A percentile compares a stretch with the other conserved stretches of the same genome.
Conservation (phyloP, 2,888 invertebrate species). For the Spilosoma lubricipeda region DNA sequence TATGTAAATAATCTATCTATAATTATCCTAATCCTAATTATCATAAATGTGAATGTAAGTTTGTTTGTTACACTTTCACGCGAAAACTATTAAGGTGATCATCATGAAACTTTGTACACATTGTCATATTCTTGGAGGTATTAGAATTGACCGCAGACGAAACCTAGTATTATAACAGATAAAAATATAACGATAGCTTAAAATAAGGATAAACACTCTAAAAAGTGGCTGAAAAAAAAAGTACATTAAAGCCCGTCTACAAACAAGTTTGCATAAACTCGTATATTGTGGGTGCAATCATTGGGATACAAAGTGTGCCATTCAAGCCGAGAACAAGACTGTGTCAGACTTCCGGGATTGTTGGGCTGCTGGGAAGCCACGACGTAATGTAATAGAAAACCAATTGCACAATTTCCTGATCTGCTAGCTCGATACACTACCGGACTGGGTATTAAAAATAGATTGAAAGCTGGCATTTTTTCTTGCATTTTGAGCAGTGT, state of each 20-base stretch:
- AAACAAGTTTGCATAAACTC: neutral
- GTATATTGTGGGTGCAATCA: conserved; percentile 7
- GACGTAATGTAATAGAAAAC: conserved; percentile 67
- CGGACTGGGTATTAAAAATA: conserved; percentile 5
- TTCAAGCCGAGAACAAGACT: conserved; percentile 45
- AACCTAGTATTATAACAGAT: no score
- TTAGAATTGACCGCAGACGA: no score
- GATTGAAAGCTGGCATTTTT: neutral
- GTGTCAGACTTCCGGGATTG: conserved; percentile 68
- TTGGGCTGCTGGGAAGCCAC: conserved; percentile 64
- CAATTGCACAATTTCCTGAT: conserved; percentile 74
- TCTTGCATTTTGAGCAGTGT: neutral
- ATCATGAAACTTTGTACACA: no score
- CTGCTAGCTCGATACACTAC: conserved; percentile 34
- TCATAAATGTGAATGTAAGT: no score
- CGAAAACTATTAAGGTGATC: no score
- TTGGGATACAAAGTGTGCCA: conserved; percentile 41
- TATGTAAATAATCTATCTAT: no score
- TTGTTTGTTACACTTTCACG: no score
- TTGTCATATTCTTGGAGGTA: no score
- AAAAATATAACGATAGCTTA: neutral
- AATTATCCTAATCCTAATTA: no score
- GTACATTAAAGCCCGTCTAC: no score
- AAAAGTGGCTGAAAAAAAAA: neutral
- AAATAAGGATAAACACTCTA: conserved; percentile 1